These are phyloP conservation scores for Mechanitis messenoides DNA, from an alignment of 2,888 invertebrate species.

Conservation along the genomic window DNA sequence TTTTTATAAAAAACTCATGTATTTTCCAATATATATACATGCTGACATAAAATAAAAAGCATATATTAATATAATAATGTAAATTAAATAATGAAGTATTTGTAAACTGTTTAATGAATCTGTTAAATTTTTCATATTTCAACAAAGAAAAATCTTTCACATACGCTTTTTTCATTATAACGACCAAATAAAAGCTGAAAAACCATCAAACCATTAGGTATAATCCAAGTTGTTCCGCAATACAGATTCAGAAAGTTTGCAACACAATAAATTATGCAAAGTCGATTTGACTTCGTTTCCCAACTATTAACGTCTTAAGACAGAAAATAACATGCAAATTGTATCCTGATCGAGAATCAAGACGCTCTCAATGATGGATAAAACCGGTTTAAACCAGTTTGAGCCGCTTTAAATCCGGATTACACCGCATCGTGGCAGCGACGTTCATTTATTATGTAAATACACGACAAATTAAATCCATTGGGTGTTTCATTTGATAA, in stretches of 20 bases:
- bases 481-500: conserved; percentile 72
- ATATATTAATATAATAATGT: too few species aligned
- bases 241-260: not conserved
- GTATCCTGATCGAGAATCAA: conserved; percentile 71
- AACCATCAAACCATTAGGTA: not conserved
- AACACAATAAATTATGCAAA: conserved; percentile 39
- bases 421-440: conserved; percentile 64
- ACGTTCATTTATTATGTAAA: conserved; percentile 76
- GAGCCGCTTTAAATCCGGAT: conserved; percentile 58
- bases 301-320: conserved; percentile 64
- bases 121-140: too few species aligned
- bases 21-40: too few species aligned
- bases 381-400: conserved; percentile 63
- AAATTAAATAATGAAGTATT: too few species aligned
- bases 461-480: conserved; percentile 75
- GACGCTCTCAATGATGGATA: conserved; percentile 72
- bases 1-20: too few species aligned
- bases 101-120: too few species aligned
- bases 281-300: conserved; percentile 49
- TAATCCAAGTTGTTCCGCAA: too few species aligned
- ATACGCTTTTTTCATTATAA: too few species aligned
- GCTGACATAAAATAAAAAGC: too few species aligned
- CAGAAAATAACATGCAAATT: conserved; percentile 67
- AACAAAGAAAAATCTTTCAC: too few species aligned
- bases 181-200: not conserved